Evolutionary conservation across 2,888 invertebrate species (phyloP).

Genomic region (Lepidocyrtoides sp.): DNA sequence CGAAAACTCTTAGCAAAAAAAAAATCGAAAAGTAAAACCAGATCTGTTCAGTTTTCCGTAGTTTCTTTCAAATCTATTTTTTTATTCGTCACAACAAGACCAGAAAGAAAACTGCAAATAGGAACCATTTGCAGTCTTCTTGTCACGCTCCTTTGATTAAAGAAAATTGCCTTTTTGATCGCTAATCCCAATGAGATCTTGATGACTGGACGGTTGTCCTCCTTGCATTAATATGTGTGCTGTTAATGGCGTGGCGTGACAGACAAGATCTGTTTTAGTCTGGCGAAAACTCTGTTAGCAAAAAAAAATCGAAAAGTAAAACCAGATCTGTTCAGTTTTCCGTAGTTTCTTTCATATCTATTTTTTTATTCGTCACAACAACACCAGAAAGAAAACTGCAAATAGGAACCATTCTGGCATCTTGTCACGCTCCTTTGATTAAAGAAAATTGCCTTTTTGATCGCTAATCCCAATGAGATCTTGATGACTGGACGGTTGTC

Average conservation of each 20-base stretch:
- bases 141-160: constrained; percentile 61
- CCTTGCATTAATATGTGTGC: background rate
- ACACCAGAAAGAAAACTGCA: background rate
- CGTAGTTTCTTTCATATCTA: background rate
- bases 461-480: constrained; percentile 1
- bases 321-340: background rate
- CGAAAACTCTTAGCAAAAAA: too few relatives aligned
- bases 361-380: background rate
- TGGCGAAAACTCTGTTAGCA: too few relatives aligned
- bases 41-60: background rate
- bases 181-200: background rate
- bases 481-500: constrained; percentile 35
- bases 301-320: background rate
- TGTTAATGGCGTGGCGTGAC: too few relatives aligned
- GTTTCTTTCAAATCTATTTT: background rate
- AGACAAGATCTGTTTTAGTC: too few relatives aligned
- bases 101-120: background rate
- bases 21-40: background rate
- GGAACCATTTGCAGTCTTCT: constrained; percentile 33
- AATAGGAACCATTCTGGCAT: constrained; percentile 36
- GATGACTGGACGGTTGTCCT: constrained; percentile 36
- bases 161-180: constrained; percentile 52
- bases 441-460: constrained; percentile 52
- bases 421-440: constrained; percentile 60
- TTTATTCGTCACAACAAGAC: background rate